Conservation (phyloP, 1,140 invertebrate genomes). For the Cecropterus lyciades region DNA sequence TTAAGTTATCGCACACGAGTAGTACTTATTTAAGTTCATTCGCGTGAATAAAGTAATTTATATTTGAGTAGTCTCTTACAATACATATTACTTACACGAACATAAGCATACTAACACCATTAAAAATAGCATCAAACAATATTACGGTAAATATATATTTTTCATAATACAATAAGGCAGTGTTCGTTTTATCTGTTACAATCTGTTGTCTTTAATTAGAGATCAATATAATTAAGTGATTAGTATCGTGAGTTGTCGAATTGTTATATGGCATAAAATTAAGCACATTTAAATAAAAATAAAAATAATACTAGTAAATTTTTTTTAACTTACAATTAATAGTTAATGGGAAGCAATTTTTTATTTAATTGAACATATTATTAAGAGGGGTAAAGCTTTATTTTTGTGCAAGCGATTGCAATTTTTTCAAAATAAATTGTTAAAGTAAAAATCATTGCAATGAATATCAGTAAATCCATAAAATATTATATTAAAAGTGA, state of each 20-base stretch:
- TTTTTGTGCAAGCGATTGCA: slow-evolving; percentile 7
- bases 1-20: no score
- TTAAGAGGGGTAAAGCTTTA: slow-evolving; percentile 1
- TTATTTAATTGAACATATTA: background rate
- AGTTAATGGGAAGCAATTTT: background rate
- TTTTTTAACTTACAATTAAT: background rate
- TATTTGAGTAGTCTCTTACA: no score
- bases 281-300: slow-evolving; percentile 10
- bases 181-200: slow-evolving; percentile 18
- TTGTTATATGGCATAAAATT: background rate
- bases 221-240: slow-evolving; percentile 34
- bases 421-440: background rate
- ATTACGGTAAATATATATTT: background rate
- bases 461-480: background rate
- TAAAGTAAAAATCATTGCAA: slow-evolving; percentile 7
- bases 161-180: slow-evolving; percentile 41
- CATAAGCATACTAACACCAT: no score
- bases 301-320: slow-evolving; percentile 1
- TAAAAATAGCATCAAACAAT: no score
- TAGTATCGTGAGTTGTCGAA: background rate
- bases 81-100: no score
- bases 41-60: no score
- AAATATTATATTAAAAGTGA: background rate
- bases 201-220: slow-evolving; percentile 5
- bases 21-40: no score